Conservation (phyloP, 2,888 invertebrate genomes). For the Brachypalpus laphriformis region DNA sequence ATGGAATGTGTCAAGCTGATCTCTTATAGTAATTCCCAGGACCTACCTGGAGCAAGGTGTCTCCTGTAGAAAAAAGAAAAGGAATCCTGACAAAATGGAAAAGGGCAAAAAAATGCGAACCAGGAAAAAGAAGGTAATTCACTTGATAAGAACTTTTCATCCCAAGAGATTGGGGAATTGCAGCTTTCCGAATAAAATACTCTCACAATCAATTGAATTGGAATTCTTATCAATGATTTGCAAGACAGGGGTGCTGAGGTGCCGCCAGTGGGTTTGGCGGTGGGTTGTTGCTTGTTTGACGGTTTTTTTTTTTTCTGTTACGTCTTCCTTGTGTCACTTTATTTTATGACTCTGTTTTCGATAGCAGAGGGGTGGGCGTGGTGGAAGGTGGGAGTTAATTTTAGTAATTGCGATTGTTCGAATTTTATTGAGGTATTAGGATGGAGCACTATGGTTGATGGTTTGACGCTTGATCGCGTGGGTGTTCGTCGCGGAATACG, state of each 20-base stretch:
- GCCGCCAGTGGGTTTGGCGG: not conserved
- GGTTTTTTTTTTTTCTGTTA: slow-evolving; percentile 22
- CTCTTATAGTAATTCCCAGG: slow-evolving; percentile 40
- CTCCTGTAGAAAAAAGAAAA: slow-evolving; percentile 19
- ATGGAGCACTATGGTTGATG: slow-evolving; percentile 7
- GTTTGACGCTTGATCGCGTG: slow-evolving; percentile 31
- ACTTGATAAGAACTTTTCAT: slow-evolving; percentile 73
- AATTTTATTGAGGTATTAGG: slow-evolving; percentile 63
- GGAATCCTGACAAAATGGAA: slow-evolving; percentile 8
- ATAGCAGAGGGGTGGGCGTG: not conserved
- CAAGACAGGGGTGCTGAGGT: slow-evolving; percentile 45
- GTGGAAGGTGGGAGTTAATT: slow-evolving; percentile 43
- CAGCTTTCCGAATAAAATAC: slow-evolving; percentile 59
- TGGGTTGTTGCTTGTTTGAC: slow-evolving; percentile 12
- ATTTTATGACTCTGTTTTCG: slow-evolving; percentile 64
- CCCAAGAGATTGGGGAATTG: slow-evolving; percentile 66
- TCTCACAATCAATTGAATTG: slow-evolving; percentile 73
- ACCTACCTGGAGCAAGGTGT: slow-evolving; percentile 49
- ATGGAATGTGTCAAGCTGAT: slow-evolving; percentile 67
- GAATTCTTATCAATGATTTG: slow-evolving; percentile 72
- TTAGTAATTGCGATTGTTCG: slow-evolving; percentile 67
- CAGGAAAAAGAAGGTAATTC: slow-evolving; percentile 47
- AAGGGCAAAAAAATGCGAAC: slow-evolving; percentile 6
- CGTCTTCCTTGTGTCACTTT: slow-evolving; percentile 49
- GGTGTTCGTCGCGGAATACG: not conserved